Evolutionary conservation across 2,888 invertebrate genomes (phyloP), one percentile per base, ranked within the genome.

Genomic region (Melitaea athalia): DNA sequence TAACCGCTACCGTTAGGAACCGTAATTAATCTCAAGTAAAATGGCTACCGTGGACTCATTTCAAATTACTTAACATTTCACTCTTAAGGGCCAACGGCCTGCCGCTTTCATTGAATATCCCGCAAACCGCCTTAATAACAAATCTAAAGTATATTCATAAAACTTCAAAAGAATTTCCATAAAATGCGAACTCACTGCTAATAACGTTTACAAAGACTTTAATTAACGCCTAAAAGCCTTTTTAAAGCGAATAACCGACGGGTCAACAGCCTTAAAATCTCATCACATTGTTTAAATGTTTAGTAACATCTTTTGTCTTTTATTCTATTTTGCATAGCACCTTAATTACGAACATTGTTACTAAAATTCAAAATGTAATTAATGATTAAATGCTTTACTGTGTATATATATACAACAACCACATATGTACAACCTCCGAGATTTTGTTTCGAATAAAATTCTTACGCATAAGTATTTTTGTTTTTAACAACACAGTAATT

Each of bases 121-220:
- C 55, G 57, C 55, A 57, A 64, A 65, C 10, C 47, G 59, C 52
- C 43, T 59, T 66, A 59, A 49, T 45, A 59, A 59, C 49, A 43
- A 64, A 63, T 64, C 64, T 64, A 57, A 38, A 68, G 45, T 68
- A 60, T 53, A 68, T 68, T 49, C 33, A 47, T 53, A 61, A 55
- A 50, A 50, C 24, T 49, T 7, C 53, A 53, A 64, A 64, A 61
- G 49, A 60, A 68, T 68, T 68, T 64, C 14, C 57, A 49, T 49
- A 61, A 64, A 61, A 64, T 68, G 55, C 64, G 12, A 64, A 68
- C 10, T 68, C 61, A 64, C 50, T 59, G 45, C 62, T 64, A 61
- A 68, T 24, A 68, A 55, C 59, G 53, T 42, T 64, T 17, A 68
- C 43, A 68, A 68, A 68, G 55, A 49, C 53, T 64, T 64, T 31